phyloP scores from a whole-genome alignment of 2,888 invertebrate species.

The Emmelina monodactyla region DNA sequence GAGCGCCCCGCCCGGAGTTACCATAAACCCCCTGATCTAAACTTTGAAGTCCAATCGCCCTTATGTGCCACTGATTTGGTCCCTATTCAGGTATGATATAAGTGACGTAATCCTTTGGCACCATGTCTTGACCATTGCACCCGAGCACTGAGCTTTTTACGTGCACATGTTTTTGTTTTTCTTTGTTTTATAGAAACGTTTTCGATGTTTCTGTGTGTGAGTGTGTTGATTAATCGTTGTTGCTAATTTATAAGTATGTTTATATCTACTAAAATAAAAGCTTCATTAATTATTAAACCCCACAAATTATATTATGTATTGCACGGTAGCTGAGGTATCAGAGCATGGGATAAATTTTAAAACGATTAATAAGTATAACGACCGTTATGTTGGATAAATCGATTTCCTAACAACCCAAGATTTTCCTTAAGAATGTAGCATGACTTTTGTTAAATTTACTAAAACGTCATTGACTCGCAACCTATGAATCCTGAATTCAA shows the following conservation, averaged over 20 bases:
- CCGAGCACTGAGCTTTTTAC: slow-evolving; percentile 49
- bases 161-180: slow-evolving; percentile 41
- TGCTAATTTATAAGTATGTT: slow-evolving; percentile 5
- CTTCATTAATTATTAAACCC: no score
- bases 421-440: no score
- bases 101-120: slow-evolving; percentile 37
- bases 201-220: slow-evolving; percentile 17
- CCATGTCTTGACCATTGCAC: slow-evolving; percentile 44
- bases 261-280: neutral
- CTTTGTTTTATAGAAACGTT: slow-evolving; percentile 34
- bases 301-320: no score
- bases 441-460: no score
- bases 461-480: no score
- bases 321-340: no score
- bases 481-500: no score
- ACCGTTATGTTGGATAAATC: neutral
- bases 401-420: no score
- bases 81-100: slow-evolving; percentile 60
- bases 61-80: slow-evolving; percentile 59
- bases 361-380: neutral
- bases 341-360: neutral
- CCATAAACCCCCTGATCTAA: slow-evolving; percentile 64
- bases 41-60: slow-evolving; percentile 61
- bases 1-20: slow-evolving; percentile 70
- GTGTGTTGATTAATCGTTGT: slow-evolving; percentile 6